phyloP scores from a whole-genome alignment of 2,113 vertebrate genomes.

The Addax nasomaculatus region DNA sequence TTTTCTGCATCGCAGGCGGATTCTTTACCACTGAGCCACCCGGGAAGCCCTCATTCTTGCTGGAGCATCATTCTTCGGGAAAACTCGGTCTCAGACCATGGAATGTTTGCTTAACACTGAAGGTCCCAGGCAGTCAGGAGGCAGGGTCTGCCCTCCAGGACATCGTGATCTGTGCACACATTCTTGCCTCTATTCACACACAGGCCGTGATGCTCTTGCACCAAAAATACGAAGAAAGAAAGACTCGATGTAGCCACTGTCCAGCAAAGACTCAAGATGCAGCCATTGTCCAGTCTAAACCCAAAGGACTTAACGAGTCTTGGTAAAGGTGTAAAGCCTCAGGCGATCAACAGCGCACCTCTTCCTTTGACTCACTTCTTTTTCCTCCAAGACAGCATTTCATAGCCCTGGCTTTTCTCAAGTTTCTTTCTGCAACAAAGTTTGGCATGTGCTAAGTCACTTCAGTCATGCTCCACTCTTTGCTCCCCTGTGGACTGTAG shows the following conservation, averaged over 20 bases:
- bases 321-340: accelerated
- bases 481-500: neutral
- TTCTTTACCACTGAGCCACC: neutral
- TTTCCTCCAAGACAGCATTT: neutral
- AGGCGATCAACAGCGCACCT: accelerated
- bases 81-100: constrained; percentile 58
- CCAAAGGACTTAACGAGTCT: neutral
- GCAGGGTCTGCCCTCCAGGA: neutral
- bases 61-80: constrained; percentile 31
- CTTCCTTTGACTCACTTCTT: neutral
- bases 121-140: constrained; percentile 66
- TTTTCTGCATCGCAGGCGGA: neutral
- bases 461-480: neutral
- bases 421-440: neutral
- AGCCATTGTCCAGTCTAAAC: neutral
- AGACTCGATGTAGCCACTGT: neutral
- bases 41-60: constrained; percentile 40
- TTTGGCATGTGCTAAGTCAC: neutral
- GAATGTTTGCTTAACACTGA: constrained; percentile 62
- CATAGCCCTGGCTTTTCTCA: neutral
- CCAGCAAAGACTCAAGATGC: too few relatives aligned
- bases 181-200: neutral
- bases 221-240: neutral
- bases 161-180: neutral
- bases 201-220: accelerated